phyloP scores from a whole-genome alignment of 2,888 invertebrate genomes.

The Epirrhoe alternata region DNA sequence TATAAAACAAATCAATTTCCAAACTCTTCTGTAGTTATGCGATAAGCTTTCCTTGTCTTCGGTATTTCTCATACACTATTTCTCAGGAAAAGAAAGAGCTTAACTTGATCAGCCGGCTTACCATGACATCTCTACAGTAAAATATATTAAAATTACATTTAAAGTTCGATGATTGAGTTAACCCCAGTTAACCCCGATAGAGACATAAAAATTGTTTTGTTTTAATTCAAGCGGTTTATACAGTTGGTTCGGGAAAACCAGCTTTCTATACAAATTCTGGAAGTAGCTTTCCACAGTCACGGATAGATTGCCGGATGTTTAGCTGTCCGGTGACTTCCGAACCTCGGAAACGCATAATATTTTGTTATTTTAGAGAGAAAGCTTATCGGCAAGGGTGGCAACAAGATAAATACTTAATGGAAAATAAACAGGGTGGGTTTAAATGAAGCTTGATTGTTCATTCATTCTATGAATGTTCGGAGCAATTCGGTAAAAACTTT shows the following conservation, averaged over 20 bases:
- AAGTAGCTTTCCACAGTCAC: slow-evolving; percentile 52
- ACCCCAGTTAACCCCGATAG: no score
- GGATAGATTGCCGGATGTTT: slow-evolving; percentile 65
- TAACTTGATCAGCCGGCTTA: no score
- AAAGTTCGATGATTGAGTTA: no score
- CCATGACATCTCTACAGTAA: no score
- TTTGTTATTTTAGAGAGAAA: slow-evolving; percentile 31
- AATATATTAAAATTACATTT: no score
- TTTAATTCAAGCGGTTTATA: neutral
- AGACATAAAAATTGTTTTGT: no score
- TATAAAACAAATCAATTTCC: no score
- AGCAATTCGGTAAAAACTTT: neutral
- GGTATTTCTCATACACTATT: no score
- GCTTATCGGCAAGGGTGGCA: slow-evolving; percentile 12
- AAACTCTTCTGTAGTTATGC: no score
- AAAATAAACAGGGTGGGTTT: neutral
- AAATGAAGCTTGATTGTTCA: neutral
- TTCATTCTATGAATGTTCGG: neutral
- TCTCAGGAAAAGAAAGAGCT: no score
- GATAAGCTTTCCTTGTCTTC: no score
- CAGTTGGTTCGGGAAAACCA: neutral
- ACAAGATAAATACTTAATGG: slow-evolving; percentile 6
- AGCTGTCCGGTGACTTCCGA: slow-evolving; percentile 58
- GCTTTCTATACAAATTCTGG: slow-evolving; percentile 33
- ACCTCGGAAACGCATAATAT: slow-evolving; percentile 37